Conservation (phyloP, 1,140 invertebrate genomes). For the Frieseomelitta varia region DNA sequence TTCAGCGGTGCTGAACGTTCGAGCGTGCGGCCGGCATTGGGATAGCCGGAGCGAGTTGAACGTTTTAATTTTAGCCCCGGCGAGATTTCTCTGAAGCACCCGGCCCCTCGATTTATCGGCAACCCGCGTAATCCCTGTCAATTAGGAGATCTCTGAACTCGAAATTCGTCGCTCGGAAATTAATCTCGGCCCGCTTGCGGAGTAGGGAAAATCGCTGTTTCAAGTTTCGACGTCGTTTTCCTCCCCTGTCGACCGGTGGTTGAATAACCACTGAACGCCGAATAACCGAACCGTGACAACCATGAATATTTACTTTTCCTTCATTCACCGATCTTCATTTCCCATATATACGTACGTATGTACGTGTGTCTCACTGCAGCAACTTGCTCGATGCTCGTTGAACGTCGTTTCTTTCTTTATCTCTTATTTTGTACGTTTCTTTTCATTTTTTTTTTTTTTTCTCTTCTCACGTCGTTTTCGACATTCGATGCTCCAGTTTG, state of each 20-base stretch:
- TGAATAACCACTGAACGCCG: constrained; percentile 3
- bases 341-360: too few relatives aligned
- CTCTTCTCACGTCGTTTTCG: too few relatives aligned
- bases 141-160: constrained; percentile 8
- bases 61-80: background rate
- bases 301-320: background rate
- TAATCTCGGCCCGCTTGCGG: background rate
- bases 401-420: background rate
- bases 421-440: background rate
- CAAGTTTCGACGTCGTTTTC: background rate
- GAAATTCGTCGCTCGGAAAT: constrained; percentile 1
- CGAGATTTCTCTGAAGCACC: constrained; percentile 1
- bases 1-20: background rate
- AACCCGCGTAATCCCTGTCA: constrained; percentile 11
- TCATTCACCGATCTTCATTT: background rate
- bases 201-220: background rate
- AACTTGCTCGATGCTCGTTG: background rate
- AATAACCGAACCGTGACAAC: background rate
- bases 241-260: background rate
- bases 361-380: too few relatives aligned
- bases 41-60: background rate
- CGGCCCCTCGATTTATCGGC: constrained; percentile 3
- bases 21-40: background rate
- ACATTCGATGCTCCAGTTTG: too few relatives aligned
- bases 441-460: background rate